A percentile compares a stretch with the other conserved stretches of the same genome.
Evolutionary conservation across 1,140 invertebrate species (phyloP).

Genomic region (Drosophila kepulauana): DNA sequence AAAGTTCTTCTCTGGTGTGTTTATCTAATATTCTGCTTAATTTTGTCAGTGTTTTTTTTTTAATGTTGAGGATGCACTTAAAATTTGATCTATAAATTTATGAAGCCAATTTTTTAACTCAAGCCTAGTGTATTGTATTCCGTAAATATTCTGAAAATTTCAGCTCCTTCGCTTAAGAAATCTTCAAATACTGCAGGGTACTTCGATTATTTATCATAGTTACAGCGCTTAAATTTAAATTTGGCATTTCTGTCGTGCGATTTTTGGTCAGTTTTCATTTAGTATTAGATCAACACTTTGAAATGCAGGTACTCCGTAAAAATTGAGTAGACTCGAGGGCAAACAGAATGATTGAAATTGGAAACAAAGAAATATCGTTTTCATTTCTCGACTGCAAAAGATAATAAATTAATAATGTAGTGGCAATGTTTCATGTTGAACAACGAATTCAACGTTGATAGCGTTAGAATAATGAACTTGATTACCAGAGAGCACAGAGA

Average conservation of each 20-base stretch:
- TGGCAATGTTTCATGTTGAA: background rate
- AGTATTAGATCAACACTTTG: background rate
- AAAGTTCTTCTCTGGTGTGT: no score
- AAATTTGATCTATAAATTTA: background rate
- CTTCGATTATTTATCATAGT: background rate
- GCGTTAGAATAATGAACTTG: constrained; percentile 3
- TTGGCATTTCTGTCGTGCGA: background rate
- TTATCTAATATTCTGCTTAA: no score
- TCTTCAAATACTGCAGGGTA: background rate
- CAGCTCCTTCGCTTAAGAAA: background rate
- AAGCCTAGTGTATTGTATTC: background rate
- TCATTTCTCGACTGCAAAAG: background rate
- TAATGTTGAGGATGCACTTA: no score
- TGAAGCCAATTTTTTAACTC: background rate
- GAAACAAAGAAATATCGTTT: background rate
- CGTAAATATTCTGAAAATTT: background rate
- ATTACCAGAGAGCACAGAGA: background rate
- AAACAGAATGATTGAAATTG: background rate
- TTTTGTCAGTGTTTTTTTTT: no score
- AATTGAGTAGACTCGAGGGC: background rate
- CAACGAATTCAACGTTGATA: background rate
- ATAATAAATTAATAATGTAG: constrained; percentile 9
- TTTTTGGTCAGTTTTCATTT: background rate
- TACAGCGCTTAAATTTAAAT: no score
- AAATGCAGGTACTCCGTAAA: background rate